Evolutionary conservation across 2,797 vertebrate species (phyloP), one percentile per base, ranked within the genome.

Genomic region (Prionace glauca): DNA sequence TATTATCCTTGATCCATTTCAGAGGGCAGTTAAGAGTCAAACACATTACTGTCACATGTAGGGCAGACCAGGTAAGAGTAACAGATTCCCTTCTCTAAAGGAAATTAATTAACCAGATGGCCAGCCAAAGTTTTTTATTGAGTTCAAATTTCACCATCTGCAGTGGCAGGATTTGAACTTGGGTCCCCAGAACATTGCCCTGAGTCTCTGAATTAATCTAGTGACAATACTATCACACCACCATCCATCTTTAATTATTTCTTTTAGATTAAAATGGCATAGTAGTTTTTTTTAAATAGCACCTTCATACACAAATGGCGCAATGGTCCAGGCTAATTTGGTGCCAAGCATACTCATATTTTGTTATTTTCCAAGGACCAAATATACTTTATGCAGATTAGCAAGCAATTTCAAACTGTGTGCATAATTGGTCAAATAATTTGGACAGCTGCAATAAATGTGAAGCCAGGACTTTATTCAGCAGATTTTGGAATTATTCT

Each of bases 391-490:
- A 84, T 45, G 41, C 16, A 84, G 45, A 1, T 0, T 84, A 45
- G n/a, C 36, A 69, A 36, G 65, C 3, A 26, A 69, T 92, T 92
- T 69, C 90, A 69, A 20, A 20, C 18, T 36, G n/a, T 69, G n/a
- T 95, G 24, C 36, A 74, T 74, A 29, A 56, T n/a, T 3, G 14
- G 71, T 45, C 41, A 56, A 95, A 71, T 94, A 45, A 94, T 74
- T 77, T 95, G 93, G 45, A 95, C 41, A 56, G 26, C 60, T 60
- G 41, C 3, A 74, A 95, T 14, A 95, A 60, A 77, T 56, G 24
- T 74, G 11, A 77, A 95, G 93, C 93, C 93, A 22, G 71, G 50
- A 95, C 71, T 95, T 95, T 95, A 95, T 74, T 95, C 93, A 29
- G 50, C 24, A 56, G 71, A 95, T 95, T 95, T 72, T 45, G 71